Evolutionary conservation across 2,888 invertebrate species (phyloP), one percentile per base, ranked within the genome.

Genomic region (Sesamia inferens): DNA sequence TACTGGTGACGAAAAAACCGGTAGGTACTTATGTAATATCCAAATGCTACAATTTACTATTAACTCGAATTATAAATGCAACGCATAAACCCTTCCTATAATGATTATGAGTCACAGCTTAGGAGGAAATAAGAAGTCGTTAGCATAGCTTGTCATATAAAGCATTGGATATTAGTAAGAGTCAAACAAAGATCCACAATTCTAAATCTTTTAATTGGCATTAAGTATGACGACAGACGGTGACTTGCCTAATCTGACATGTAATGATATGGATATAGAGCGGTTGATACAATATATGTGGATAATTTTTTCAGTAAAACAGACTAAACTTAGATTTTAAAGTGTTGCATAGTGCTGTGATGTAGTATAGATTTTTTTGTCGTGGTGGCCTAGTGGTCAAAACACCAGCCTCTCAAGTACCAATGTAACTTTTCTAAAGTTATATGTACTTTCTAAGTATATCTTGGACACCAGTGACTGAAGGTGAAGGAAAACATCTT

Each of bases 151-250:
- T 67, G 63, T 76, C 81, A 83, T 58, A 83, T 54, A 83, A 63
- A 72, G 44, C 44, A 44, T 88, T 87, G 91, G 91, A 93, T 92
- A 94, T 94, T 93, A 95, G 92, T 93, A 90, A 91, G 92, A 89
- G 90, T 88, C 94, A 95, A 96, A 95, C 95, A 96, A 94, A 95
- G 95, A 96, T 94, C 91, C 94, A 93, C 93, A 94, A 94, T 94
- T 91, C 90, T 86, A 94, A 95, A 95, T 96, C 95, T 96, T 96
- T 96, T 96, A 96, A 96, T 96, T 96, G 96, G 96, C 95, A 95
- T 96, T 94, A 95, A 94, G 91, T 92, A 95, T 96, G 96, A 93
- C 95, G 95, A 95, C 93, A 95, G 93, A 92, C 91, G 87, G 93
- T 96, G 96, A 96, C 96, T 96, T 95, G 96, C 94, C 91, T 93